A percentile compares a stretch with the other conserved stretches of the same genome.
Conservation (phyloP, 2,797 vertebrate species). For the Champsocephalus gunnari region DNA sequence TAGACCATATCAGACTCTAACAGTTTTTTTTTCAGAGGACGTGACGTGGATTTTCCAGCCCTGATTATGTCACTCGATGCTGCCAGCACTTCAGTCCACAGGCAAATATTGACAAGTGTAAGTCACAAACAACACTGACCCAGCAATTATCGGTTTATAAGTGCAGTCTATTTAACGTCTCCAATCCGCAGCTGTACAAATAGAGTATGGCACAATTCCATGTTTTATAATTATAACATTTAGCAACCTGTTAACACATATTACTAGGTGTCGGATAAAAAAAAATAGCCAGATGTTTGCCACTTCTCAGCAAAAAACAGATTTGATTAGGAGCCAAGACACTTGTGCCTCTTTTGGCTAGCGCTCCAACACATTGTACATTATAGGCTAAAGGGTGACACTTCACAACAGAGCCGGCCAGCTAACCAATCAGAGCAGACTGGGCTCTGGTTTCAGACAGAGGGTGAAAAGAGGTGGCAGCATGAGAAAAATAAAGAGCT, state of each 20-base stretch:
- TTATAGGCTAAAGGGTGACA: too few relatives aligned
- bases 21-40: slow-evolving; percentile 33
- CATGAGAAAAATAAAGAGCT: too few relatives aligned
- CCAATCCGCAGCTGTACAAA: slow-evolving; percentile 8
- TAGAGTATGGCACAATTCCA: not conserved
- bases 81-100: slow-evolving; percentile 20
- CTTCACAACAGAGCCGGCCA: too few relatives aligned
- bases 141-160: slow-evolving; percentile 29
- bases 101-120: slow-evolving; percentile 58
- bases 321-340: slow-evolving; percentile 18
- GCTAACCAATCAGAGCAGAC: too few relatives aligned
- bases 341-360: too few relatives aligned
- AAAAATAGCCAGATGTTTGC: slow-evolving; percentile 18
- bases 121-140: slow-evolving; percentile 54
- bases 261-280: slow-evolving; percentile 3
- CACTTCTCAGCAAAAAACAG: slow-evolving; percentile 8
- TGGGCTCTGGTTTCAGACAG: too few relatives aligned
- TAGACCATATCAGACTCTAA: slow-evolving; percentile 42
- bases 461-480: too few relatives aligned
- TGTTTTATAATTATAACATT: slow-evolving; percentile 13
- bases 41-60: slow-evolving; percentile 39
- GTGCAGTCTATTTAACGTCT: slow-evolving; percentile 11
- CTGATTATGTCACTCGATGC: slow-evolving; percentile 33
- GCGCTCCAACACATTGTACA: too few relatives aligned
- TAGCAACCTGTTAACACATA: not conserved